phyloP scores from a whole-genome alignment of 2,888 invertebrate species.

The Eupeodes latifasciatus region DNA sequence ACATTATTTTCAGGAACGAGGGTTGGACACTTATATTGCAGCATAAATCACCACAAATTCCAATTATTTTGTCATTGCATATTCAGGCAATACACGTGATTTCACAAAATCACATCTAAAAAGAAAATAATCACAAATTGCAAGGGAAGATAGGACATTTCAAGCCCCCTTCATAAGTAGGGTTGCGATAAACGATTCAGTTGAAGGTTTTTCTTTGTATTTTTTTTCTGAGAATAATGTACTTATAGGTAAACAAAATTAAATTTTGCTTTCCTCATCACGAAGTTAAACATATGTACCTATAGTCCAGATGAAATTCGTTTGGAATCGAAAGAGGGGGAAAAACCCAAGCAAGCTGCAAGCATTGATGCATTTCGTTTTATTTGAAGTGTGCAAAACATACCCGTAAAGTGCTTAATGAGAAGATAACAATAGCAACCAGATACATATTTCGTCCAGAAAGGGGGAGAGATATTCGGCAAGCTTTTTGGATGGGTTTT shows the following conservation, averaged over 20 bases:
- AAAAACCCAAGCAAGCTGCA: constrained; percentile 5
- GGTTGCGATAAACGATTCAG: constrained; percentile 46
- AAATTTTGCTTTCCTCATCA: constrained; percentile 44
- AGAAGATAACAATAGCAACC: constrained; percentile 45
- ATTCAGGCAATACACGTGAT: constrained; percentile 65
- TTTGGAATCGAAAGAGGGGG: constrained; percentile 1
- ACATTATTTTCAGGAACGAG: constrained; percentile 15
- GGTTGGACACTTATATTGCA: constrained; percentile 40
- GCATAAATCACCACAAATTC: constrained; percentile 66
- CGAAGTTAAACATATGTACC: constrained; percentile 3
- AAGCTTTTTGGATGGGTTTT: not conserved
- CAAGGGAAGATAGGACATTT: constrained; percentile 28
- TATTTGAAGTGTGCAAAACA: constrained; percentile 57
- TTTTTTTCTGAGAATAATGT: constrained; percentile 48
- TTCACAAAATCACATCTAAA: constrained; percentile 52
- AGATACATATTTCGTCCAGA: not conserved
- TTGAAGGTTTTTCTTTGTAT: constrained; percentile 11
- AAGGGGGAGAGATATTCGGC: constrained; percentile 1
- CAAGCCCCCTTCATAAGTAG: constrained; percentile 37
- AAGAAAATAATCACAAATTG: constrained; percentile 40
- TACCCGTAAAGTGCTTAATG: constrained; percentile 61
- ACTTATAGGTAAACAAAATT: constrained; percentile 49
- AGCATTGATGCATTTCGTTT: constrained; percentile 13
- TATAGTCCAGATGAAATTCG: constrained; percentile 35
- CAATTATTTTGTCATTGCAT: constrained; percentile 69